Conservation (phyloP, 2,888 invertebrate genomes). For the Ceraclea dissimilis region DNA sequence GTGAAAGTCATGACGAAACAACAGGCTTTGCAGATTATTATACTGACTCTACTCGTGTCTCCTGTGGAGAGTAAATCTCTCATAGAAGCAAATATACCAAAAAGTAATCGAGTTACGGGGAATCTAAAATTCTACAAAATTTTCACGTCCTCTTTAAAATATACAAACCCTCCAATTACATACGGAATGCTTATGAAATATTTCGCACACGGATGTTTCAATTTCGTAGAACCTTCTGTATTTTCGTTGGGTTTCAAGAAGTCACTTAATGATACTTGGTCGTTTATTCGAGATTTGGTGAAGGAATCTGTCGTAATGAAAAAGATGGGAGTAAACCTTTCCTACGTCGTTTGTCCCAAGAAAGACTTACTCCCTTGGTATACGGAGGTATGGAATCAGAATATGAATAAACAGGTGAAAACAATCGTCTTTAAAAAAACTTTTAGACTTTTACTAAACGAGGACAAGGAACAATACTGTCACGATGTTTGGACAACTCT, state of each 20-base stretch:
- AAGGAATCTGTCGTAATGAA: background rate
- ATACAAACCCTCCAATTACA: background rate
- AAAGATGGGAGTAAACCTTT: background rate
- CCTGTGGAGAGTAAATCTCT: background rate
- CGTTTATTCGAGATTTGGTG: background rate
- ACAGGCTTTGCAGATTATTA: background rate
- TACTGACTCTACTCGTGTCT: background rate
- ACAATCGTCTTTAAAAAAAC: background rate
- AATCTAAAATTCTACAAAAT: background rate
- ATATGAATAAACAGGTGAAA: background rate
- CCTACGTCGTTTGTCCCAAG: background rate
- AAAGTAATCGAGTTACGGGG: background rate
- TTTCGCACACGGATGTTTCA: background rate
- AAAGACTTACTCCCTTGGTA: background rate
- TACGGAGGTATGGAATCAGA: background rate
- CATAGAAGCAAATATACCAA: background rate
- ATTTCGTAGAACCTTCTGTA: background rate
- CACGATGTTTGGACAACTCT: background rate
- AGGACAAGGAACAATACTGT: background rate
- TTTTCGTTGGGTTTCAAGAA: background rate
- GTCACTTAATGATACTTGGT: background rate
- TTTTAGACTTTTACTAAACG: background rate
- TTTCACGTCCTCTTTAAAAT: background rate
- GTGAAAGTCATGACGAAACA: background rate
- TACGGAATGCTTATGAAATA: background rate